phyloP scores from a whole-genome alignment of 1,140 invertebrate species.

The Melitaea cinxia region DNA sequence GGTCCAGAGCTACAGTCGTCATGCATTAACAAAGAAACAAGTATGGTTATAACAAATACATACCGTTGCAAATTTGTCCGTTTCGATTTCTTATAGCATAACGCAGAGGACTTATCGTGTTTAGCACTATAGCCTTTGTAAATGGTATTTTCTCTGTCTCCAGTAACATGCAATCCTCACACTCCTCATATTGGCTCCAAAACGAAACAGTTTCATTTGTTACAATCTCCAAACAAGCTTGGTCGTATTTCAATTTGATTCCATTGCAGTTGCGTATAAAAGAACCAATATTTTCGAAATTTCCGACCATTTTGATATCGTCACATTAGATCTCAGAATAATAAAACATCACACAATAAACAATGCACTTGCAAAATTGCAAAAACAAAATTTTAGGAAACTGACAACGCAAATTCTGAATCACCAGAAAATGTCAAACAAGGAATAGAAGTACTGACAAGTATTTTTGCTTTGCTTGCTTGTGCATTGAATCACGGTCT shows the following conservation, averaged over 20 bases:
- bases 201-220: slow-evolving; percentile 56
- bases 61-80: slow-evolving; percentile 72
- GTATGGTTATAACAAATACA: slow-evolving; percentile 20
- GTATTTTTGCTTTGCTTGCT: too few species aligned
- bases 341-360: slow-evolving; percentile 22
- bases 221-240: slow-evolving; percentile 68
- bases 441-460: background rate
- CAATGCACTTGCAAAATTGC: slow-evolving; percentile 42
- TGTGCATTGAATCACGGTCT: too few species aligned
- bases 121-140: slow-evolving; percentile 50
- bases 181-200: slow-evolving; percentile 72
- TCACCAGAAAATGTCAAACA: slow-evolving; percentile 13
- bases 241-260: slow-evolving; percentile 57
- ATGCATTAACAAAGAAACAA: slow-evolving; percentile 1
- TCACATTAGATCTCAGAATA: slow-evolving; percentile 38
- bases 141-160: slow-evolving; percentile 43
- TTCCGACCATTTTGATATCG: slow-evolving; percentile 51
- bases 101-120: slow-evolving; percentile 61
- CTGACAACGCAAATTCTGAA: slow-evolving; percentile 23
- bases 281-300: slow-evolving; percentile 66
- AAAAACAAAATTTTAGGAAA: slow-evolving; percentile 28
- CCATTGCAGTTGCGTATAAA: slow-evolving; percentile 59
- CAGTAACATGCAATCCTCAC: slow-evolving; percentile 64
- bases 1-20: slow-evolving; percentile 12
- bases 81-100: slow-evolving; percentile 57